phyloP scores from a whole-genome alignment of 2,888 invertebrate genomes.

The Azorinus chamasolen region DNA sequence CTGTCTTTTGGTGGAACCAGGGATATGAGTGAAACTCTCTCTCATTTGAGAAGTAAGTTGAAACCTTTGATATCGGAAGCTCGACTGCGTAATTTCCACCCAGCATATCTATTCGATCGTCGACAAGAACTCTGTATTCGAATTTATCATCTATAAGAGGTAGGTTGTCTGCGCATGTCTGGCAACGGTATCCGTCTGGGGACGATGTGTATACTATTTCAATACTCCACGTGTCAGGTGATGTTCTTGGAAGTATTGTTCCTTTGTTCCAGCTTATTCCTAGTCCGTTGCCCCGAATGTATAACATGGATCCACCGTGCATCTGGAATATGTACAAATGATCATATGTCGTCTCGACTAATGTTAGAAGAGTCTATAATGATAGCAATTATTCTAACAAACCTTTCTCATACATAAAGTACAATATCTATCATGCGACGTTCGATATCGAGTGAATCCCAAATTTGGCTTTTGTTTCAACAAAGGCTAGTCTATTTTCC shows the following conservation, averaged over 20 bases:
- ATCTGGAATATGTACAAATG: conserved; percentile 1
- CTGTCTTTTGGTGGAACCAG: no score
- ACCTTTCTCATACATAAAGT: no score
- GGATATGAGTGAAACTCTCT: conserved; percentile 25
- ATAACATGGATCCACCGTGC: conserved; percentile 5
- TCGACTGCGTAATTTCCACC: conserved; percentile 34
- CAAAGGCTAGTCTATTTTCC: no score
- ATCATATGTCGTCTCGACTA: no score
- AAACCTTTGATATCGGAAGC: conserved; percentile 13
- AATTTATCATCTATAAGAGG: neutral
- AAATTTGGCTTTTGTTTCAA: no score
- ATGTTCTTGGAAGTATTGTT: no score
- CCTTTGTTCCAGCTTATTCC: conserved; percentile 26
- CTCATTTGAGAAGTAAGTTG: conserved; percentile 17
- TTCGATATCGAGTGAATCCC: no score
- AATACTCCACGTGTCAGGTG: conserved; percentile 1
- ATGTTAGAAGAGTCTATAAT: no score
- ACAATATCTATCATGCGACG: no score
- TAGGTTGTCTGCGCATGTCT: conserved; percentile 2
- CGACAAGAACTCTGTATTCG: conserved; percentile 25
- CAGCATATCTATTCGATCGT: conserved; percentile 27
- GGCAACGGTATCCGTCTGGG: conserved; percentile 19
- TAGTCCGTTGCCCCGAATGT: conserved; percentile 32
- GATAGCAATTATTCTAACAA: no score
- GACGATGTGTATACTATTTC: conserved; percentile 19